phyloP scores from a whole-genome alignment of 2,797 vertebrate species.

The Propithecus deckenii region DNA sequence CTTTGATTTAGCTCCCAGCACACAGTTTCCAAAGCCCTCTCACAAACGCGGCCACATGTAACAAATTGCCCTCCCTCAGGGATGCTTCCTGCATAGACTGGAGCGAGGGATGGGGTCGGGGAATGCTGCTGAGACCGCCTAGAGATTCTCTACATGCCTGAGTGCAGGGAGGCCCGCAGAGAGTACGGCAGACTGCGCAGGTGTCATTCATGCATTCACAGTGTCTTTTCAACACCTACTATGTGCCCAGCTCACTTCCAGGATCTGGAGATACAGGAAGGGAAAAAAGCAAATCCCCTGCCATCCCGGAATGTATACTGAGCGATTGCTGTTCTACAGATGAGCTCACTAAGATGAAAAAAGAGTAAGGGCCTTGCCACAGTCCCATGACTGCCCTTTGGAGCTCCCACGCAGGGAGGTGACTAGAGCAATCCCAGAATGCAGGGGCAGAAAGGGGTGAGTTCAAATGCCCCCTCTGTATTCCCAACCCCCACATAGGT shows the following conservation, averaged over 20 bases:
- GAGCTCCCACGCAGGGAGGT: background rate
- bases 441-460: background rate
- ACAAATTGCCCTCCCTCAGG: background rate
- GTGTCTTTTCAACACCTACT: background rate
- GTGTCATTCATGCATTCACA: background rate
- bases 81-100: background rate
- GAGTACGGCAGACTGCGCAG: background rate
- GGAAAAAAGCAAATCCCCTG: background rate
- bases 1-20: background rate
- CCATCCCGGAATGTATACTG: accelerated
- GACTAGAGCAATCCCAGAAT: background rate
- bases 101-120: accelerated
- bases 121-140: background rate
- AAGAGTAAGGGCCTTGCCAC: background rate
- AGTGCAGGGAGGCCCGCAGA: background rate
- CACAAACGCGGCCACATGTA: background rate
- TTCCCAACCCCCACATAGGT: background rate
- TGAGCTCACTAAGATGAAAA: background rate
- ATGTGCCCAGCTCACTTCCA: background rate
- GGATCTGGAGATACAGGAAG: background rate
- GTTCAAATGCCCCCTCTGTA: background rate
- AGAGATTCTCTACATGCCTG: accelerated
- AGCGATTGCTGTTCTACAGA: background rate
- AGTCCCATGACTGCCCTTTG: background rate
- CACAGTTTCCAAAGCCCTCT: background rate